Evolutionary conservation across 2,888 invertebrate genomes (phyloP), one percentile per base, ranked within the genome.

Genomic region (Diabrotica balteata): DNA sequence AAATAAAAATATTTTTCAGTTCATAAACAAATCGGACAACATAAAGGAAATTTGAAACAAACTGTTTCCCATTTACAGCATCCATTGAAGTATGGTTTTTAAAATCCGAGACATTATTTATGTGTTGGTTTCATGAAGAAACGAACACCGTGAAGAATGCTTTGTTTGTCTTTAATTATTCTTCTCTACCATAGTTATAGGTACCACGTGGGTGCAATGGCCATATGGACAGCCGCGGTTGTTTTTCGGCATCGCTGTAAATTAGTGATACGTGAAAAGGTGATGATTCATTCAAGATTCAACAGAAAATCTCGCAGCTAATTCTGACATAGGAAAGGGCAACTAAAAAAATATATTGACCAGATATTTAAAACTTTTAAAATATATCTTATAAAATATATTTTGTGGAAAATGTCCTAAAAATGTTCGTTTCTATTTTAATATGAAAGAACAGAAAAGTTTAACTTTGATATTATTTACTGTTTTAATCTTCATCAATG

Each of bases 121-220:
- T 61, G 61, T 61, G 52, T 45, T 53, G 53, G 61, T 61, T 61
- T 61, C 61, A 61, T 61, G 45, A 45, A 57, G 55, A 57, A 44
- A 42, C 50, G 47, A 61, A 53, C 53, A 32, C 53, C 61, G 46
- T 53, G 53, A 61, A 43, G 22, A 53, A 53, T 53, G 52, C 49
- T 53, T 61, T 61, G 61, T 61, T 61, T 61, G 61, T 61, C 53
- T 61, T 61, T 61, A 61, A 61, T 61, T 61, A 61, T 53, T 53
- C 61, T n/a, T 32, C 53, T 45, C 10, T 45, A 45, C 55, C 45
- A 55, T 55, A 11, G 47, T 8, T 47, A 32, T 32, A 32, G 42
- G 44, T 55, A 61, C 44, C 61, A 61, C 61, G 61, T 61, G 61
- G 61, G 61, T 61, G 61, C 45, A 8, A 11, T 8, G 43, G 45